These are phyloP conservation scores for Peribatodes rhomboidaria DNA, from an alignment of 2,888 invertebrate species.

Conservation along the genomic window DNA sequence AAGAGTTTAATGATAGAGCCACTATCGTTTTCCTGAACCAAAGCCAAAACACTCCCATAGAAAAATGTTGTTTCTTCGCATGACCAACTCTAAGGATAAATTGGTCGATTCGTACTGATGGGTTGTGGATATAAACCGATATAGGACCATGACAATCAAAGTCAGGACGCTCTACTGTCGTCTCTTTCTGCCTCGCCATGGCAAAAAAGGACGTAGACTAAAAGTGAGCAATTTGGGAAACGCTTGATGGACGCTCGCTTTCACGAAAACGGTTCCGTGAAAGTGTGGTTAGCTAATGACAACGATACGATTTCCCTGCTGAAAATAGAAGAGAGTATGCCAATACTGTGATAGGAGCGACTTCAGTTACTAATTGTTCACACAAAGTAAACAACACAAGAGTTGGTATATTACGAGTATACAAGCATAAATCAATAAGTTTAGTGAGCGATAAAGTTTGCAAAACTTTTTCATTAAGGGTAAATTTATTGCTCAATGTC, in stretches of 20 bases:
- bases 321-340: background rate
- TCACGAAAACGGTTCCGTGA: slow-evolving; percentile 29
- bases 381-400: no score
- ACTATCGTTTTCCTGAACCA: background rate
- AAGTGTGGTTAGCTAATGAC: slow-evolving; percentile 9
- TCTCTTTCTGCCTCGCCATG: slow-evolving; percentile 26
- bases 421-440: no score
- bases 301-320: slow-evolving; percentile 7
- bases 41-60: background rate
- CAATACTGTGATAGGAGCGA: no score
- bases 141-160: slow-evolving; percentile 50
- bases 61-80: background rate
- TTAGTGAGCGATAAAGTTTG: no score
- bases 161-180: slow-evolving; percentile 38
- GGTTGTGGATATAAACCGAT: slow-evolving; percentile 52
- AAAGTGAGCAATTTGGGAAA: slow-evolving; percentile 44
- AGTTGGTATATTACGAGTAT: no score
- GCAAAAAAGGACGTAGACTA: slow-evolving; percentile 34
- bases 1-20: background rate
- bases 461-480: background rate
- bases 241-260: slow-evolving; percentile 38
- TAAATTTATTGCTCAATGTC: background rate
- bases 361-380: no score
- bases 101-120: slow-evolving; percentile 20
- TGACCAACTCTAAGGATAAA: background rate